Percentiles rank a stretch among this genome's conserved stretches.
Conservation (phyloP, 2,113 vertebrate genomes). For the Oxygymnocypris stewartii region DNA sequence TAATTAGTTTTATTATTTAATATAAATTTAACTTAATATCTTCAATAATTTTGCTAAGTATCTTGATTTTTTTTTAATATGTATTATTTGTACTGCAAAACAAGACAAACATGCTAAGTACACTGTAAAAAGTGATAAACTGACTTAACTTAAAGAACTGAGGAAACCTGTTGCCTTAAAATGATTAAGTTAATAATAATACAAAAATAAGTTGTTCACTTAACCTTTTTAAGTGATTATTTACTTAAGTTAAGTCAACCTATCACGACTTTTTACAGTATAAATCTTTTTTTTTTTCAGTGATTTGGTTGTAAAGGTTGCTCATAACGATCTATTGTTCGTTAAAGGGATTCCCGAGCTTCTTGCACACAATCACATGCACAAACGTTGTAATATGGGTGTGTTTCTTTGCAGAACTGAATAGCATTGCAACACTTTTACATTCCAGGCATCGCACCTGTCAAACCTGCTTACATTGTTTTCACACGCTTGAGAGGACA, state of each 20-base stretch:
- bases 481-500: conserved; percentile 4
- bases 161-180: too few relatives aligned
- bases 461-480: conserved; percentile 1
- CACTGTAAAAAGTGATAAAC: too few relatives aligned
- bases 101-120: too few relatives aligned
- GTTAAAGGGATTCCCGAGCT: background rate
- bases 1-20: too few relatives aligned
- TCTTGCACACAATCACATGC: conserved; percentile 43
- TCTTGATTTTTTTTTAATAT: background rate
- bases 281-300: too few relatives aligned
- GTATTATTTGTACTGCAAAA: too few relatives aligned
- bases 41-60: background rate
- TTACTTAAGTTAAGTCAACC: too few relatives aligned
- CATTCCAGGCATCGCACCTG: background rate
- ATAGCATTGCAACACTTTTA: background rate
- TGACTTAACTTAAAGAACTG: too few relatives aligned
- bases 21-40: background rate
- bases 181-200: too few relatives aligned
- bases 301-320: background rate
- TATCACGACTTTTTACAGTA: too few relatives aligned
- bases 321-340: background rate
- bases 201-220: too few relatives aligned
- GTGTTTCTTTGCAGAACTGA: conserved; percentile 2
- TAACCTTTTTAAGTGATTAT: too few relatives aligned
- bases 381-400: background rate